These are phyloP conservation scores for Ophioninae sp. DNA, from an alignment of 2,888 invertebrate species.

Conservation along the genomic window DNA sequence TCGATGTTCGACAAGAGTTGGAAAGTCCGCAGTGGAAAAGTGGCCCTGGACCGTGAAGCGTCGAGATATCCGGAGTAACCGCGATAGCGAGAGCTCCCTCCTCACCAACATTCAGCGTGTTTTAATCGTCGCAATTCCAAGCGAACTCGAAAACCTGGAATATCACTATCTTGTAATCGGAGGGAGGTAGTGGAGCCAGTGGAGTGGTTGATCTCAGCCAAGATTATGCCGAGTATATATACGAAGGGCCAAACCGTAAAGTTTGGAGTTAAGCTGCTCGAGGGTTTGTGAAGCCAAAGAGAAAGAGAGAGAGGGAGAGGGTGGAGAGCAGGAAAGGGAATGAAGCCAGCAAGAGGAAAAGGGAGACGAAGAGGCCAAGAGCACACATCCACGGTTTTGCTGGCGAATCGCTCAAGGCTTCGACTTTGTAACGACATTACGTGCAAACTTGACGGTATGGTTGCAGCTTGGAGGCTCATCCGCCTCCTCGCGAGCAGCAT, in stretches of 20 bases:
- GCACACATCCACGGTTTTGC: conserved; percentile 24
- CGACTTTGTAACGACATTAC: conserved; percentile 58
- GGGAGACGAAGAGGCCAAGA: conserved; percentile 8
- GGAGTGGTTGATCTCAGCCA: conserved; percentile 43
- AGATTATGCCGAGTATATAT: conserved; percentile 45
- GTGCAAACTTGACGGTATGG: conserved; percentile 53
- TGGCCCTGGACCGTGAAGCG: no score
- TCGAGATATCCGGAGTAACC: no score
- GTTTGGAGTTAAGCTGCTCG: conserved; percentile 45
- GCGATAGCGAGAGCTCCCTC: no score
- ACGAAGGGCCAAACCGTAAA: conserved; percentile 38
- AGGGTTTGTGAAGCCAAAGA: background rate
- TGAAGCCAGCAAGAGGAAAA: conserved; percentile 4
- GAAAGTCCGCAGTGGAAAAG: no score
- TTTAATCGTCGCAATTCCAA: conserved; percentile 21
- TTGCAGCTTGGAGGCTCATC: conserved; percentile 46
- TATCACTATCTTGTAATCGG: conserved; percentile 39
- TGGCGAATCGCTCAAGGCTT: conserved; percentile 52
- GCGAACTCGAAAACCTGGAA: conserved; percentile 11
- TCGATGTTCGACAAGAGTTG: no score
- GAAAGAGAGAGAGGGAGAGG: background rate
- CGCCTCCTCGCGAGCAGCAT: conserved; percentile 5
- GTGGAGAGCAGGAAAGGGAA: background rate
- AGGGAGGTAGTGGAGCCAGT: conserved; percentile 15
- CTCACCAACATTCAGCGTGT: background rate